Evolutionary conservation across 2,113 vertebrate species (phyloP), one percentile per base, ranked within the genome.

Genomic region (Percopsis transmontana): DNA sequence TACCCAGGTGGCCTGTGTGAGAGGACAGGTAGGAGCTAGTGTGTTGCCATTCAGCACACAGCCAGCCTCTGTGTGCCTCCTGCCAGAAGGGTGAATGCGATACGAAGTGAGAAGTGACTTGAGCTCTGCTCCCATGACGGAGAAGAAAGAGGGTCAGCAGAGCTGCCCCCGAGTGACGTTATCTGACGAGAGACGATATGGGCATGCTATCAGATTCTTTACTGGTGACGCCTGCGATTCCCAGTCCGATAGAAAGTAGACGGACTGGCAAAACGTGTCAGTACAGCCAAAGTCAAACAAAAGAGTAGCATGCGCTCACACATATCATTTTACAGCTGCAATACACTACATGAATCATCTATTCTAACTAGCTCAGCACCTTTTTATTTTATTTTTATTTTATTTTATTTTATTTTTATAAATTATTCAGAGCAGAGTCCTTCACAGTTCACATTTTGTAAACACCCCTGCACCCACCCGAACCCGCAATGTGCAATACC

Each of bases 191-290:
- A n/a, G n/a, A n/a, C n/a, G n/a, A n/a, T n/a, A n/a, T n/a, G n/a
- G n/a, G n/a, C n/a, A n/a, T n/a, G n/a, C n/a, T n/a, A n/a, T n/a
- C 5, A 7, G 27, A 33, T 33, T 33, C 1, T 33, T 33, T 33
- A 33, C 27, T 33, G 51, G 44, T 16, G 13, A 66, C n/a, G 24
- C 62, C 19, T 58, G 8, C 12, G 15, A 40, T 4, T 44, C 18
- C 38, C 42, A 44, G 42, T 33, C 53, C 56, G 14, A 52, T 21
- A 27, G 9, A 56, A 56, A 18, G 51, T 5, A 12, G 51, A 23
- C 56, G 40, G 58, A 72, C 55, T 27, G 20, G 60, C 72, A 66
- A 50, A 10, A 52, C 55, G 58, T 33, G 54, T 27, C 48, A 64
- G 10, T 12, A 21, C 20, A 8, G 1, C 5, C 51, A 20, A 23